These are phyloP conservation scores for Colletes latitarsis DNA, from an alignment of 1,140 invertebrate genomes.

Conservation along the genomic window DNA sequence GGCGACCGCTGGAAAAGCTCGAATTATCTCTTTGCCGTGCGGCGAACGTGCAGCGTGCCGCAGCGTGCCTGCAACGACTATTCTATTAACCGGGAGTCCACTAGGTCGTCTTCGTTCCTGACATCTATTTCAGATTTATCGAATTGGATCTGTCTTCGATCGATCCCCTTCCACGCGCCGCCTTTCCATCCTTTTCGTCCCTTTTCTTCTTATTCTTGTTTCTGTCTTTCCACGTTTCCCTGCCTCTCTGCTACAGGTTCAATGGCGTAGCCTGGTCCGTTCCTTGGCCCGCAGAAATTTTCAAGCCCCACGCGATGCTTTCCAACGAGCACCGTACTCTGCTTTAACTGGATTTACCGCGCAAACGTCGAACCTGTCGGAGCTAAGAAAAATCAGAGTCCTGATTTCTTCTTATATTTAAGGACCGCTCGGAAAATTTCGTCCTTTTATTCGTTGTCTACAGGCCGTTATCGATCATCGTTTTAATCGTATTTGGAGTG, in stretches of 20 bases:
- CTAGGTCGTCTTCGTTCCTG: slow-evolving; percentile 19
- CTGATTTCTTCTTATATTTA: no score
- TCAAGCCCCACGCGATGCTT: no score
- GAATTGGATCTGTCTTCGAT: slow-evolving; percentile 44
- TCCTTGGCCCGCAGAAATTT: neutral
- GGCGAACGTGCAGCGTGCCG: slow-evolving; percentile 10
- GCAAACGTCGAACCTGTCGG: no score
- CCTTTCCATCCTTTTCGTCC: neutral
- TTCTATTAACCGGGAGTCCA: slow-evolving; percentile 58
- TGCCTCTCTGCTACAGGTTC: neutral
- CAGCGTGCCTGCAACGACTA: slow-evolving; percentile 32
- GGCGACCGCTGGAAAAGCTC: slow-evolving; percentile 37
- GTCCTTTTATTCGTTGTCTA: no score
- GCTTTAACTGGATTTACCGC: no score
- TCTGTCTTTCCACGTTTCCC: neutral
- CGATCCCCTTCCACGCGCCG: neutral
- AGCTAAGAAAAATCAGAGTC: no score
- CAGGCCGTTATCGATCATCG: neutral
- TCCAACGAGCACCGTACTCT: no score
- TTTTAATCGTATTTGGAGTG: no score
- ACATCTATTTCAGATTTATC: slow-evolving; percentile 58
- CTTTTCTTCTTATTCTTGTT: neutral
- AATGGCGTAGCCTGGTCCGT: neutral
- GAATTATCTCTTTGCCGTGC: slow-evolving; percentile 57
- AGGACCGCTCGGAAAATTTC: no score